Base-by-base conservation (phyloP, 2,797 vertebrate species). In the Danio tinwini region DNA sequence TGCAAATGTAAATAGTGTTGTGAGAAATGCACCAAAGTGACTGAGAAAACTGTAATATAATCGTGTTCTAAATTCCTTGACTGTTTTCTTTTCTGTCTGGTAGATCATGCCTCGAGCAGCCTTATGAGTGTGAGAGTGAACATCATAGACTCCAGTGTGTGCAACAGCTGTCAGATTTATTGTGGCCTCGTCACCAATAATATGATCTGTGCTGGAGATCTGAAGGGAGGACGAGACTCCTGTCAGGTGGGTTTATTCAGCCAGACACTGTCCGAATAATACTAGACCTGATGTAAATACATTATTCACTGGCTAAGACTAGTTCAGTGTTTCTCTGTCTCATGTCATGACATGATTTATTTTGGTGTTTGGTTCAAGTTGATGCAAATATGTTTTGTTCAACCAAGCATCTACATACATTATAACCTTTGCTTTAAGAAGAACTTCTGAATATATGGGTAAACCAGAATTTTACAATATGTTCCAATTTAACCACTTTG, bases 141-240 rank as follows among this genome's bases (percentile, higher is more conserved):
- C 58, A 90, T 99, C 85, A 97, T 98, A 0, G 86, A 90, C 81
- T 87, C 81, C 16, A 21, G 17, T 0, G 84, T 88, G 76, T 99
- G 97, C 90, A 98, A 97, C 77, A 89, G 84, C 1, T 87, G 63
- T 52, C n/a, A 0, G 0, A 91, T 95, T 45, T 98, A 99, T 0
- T 68, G 85, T 44, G 94, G 92, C 4, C 81, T 82, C 17, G 91
- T 99, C 80, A 95, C 93, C 52, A 87, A 83, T 0, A 89, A 94
- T 81, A 99, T 99, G 97, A 85, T 98, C 88, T 99, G 97, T 7
- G 97, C 97, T 0, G 97, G 97, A 0, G 88, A 95, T 83, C 88
- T 97, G 42, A 74, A 85, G 0, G 97, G 97, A 17, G 96, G 96
- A 37, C 92, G 88, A 61, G 97, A 99, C 64, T 95, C 97, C 0